Conservation (phyloP, 2,797 vertebrate species). For the Corythornis leucogaster region DNA sequence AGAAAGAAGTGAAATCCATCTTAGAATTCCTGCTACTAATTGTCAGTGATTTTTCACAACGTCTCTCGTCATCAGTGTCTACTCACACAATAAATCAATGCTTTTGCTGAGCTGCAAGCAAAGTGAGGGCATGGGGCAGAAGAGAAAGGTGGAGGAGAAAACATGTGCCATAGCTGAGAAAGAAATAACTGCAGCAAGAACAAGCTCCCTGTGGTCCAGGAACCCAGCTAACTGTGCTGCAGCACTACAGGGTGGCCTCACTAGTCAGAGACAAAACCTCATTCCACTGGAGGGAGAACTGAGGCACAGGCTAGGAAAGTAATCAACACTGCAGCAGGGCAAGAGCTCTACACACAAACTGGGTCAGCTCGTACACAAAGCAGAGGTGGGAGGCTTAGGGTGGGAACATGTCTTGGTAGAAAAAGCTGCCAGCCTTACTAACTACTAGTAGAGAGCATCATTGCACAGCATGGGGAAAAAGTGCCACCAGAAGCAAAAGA, state of each 20-base stretch:
- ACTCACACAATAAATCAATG: conserved; percentile 46
- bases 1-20: conserved; percentile 31
- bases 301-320: neutral
- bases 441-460: neutral
- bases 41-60: conserved; percentile 30
- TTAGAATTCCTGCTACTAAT: conserved; percentile 5
- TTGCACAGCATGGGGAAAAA: neutral
- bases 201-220: neutral
- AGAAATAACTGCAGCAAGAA: neutral
- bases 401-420: neutral
- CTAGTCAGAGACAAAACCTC: neutral
- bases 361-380: neutral
- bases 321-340: neutral
- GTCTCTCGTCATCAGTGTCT: conserved; percentile 21
- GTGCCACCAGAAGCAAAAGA: neutral
- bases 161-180: neutral
- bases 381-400: neutral
- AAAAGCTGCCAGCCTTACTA: neutral
- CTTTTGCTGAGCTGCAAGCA: neutral
- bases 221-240: neutral
- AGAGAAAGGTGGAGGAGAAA: neutral
- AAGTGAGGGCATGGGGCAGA: neutral
- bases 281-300: neutral
- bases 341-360: neutral
- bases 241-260: neutral